Base-by-base conservation (phyloP, 2,888 invertebrate genomes). In the Orchesella flavescens region DNA sequence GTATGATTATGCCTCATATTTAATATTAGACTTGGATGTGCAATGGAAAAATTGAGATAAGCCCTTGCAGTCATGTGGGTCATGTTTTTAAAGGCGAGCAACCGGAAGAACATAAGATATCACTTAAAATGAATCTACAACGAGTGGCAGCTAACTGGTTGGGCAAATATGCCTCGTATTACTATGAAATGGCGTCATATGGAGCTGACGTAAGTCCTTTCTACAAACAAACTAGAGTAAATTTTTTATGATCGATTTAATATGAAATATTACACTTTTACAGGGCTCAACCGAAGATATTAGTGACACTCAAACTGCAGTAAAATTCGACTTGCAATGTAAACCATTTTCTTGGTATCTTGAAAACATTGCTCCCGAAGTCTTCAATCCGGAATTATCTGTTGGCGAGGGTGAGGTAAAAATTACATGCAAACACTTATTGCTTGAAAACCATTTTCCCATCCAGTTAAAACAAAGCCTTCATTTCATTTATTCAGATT, bases 1-100 rank as follows among this genome's bases (percentile, higher is more conserved):
- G n/a, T n/a, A n/a, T n/a, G n/a, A n/a, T n/a, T n/a, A n/a, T n/a
- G n/a, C n/a, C n/a, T n/a, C n/a, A n/a, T n/a, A 34, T 34, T 4
- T 7, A 34, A 34, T 34, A 34, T 34, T 34, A 92, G 92, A 91
- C 92, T 9, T 93, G 93, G 93, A 93, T 93, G 93, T 93, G 93
- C 89, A 93, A 92, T 55, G 93, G 93, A 1, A 90, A 90, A 0
- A 89, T 93, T 71, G 92, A 92, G 88, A 92, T 92, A 76, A 90
- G 92, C 2, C 93, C 93, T 1, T 93, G 93, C 88, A 92, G 92
- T 13, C 92, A 92, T 86, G 92, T 93, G 1, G 93, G 93, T 13
- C 93, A 93, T 89, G 92, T 93, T 55, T 93, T 93, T 90, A 57
- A 69, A 43, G 53, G 53, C 13, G 24, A 9, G n/a, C 44, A 15